These are phyloP conservation scores for Oriolus oriolus DNA, from an alignment of 2,113 vertebrate genomes.

Conservation along the genomic window DNA sequence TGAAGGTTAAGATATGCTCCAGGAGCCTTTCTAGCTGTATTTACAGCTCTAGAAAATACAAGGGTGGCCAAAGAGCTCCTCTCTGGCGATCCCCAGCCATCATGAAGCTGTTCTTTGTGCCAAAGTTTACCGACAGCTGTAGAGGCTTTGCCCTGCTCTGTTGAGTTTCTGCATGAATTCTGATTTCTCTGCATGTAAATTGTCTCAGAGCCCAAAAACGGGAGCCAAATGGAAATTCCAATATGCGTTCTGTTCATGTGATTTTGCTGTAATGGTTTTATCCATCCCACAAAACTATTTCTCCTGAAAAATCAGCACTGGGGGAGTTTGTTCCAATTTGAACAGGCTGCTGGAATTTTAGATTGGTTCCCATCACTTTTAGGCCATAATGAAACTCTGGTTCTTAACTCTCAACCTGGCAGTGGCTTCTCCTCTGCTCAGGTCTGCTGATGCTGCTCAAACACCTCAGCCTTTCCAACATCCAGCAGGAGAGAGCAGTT, in stretches of 20 bases:
- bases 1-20: not conserved
- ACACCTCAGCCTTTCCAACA: not conserved
- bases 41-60: not conserved
- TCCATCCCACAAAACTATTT: not conserved
- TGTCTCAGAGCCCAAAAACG: not conserved
- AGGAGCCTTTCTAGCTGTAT: not conserved
- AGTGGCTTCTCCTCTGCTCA: not conserved
- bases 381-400: not conserved
- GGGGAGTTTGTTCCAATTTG: not conserved
- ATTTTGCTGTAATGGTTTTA: not conserved
- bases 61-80: not conserved
- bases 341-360: not conserved
- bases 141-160: not conserved
- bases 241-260: not conserved
- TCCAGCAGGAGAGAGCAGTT: not conserved
- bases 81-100: not conserved
- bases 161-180: not conserved
- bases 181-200: not conserved
- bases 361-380: not conserved
- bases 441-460: not conserved
- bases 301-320: not conserved
- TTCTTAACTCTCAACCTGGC: not conserved
- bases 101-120: not conserved
- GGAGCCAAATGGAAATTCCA: constrained; percentile 19
- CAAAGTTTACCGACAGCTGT: not conserved